phyloP scores from a whole-genome alignment of 2,797 vertebrate species.

The Basileuterus tristriatus region DNA sequence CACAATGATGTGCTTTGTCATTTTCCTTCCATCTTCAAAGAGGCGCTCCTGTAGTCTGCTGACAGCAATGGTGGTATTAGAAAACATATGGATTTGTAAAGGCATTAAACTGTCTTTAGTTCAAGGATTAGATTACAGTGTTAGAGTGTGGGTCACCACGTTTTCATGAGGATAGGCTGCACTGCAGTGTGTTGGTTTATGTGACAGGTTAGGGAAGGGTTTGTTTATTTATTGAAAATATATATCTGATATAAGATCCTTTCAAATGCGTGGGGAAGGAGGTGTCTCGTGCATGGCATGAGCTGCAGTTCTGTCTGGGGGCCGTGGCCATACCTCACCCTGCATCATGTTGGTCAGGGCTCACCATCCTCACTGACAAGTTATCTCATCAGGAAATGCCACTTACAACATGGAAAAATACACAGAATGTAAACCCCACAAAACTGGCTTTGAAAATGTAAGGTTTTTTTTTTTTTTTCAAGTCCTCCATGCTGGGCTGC shows the following conservation, averaged over 20 bases:
- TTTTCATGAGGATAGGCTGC: slow-evolving; percentile 2
- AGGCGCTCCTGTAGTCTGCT: slow-evolving; percentile 73
- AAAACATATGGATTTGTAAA: slow-evolving; percentile 74
- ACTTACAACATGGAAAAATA: neutral
- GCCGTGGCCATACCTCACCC: rapidly evolving
- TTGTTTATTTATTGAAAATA: slow-evolving; percentile 18
- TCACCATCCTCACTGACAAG: neutral
- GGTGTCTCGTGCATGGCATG: rapidly evolving
- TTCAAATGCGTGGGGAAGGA: rapidly evolving
- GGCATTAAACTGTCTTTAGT: slow-evolving; percentile 70
- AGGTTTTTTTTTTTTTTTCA: neutral
- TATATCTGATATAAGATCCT: neutral
- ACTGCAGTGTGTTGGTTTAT: neutral
- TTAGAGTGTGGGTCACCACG: slow-evolving; percentile 50
- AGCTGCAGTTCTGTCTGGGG: neutral
- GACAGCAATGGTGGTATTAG: slow-evolving; percentile 74
- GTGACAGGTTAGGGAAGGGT: neutral
- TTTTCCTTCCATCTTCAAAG: slow-evolving; percentile 75
- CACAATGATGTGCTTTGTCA: slow-evolving; percentile 79
- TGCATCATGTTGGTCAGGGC: neutral
- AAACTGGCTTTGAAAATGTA: neutral
- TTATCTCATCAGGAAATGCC: neutral
- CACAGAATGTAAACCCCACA: neutral
- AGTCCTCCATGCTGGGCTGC: neutral
- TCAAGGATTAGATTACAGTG: slow-evolving; percentile 68